These are phyloP conservation scores for Danaus chrysippus DNA, from an alignment of 2,888 invertebrate genomes.

Conservation along the genomic window DNA sequence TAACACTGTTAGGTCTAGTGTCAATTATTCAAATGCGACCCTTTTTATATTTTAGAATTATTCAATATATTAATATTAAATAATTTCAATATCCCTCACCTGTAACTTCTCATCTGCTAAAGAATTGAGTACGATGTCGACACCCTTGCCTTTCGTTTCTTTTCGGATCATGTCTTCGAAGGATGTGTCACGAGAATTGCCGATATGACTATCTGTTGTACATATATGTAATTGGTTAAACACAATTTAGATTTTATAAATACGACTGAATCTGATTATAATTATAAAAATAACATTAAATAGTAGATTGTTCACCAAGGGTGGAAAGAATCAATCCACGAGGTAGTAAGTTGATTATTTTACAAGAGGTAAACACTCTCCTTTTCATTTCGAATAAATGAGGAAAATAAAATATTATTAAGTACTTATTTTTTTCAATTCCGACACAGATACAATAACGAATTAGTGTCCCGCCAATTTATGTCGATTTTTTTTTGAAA, in stretches of 20 bases:
- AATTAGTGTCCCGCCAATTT: no score
- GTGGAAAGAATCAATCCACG: no score
- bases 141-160: slow-evolving; percentile 91
- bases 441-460: no score
- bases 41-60: background rate
- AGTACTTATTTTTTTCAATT: no score
- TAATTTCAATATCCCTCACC: slow-evolving; percentile 45
- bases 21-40: background rate
- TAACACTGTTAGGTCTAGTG: background rate
- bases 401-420: no score
- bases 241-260: background rate
- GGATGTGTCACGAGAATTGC: slow-evolving; percentile 90
- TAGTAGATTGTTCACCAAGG: no score
- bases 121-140: slow-evolving; percentile 94
- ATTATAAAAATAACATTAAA: no score
- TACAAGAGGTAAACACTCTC: no score
- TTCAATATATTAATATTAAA: slow-evolving; percentile 1
- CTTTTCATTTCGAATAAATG: no score
- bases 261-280: no score
- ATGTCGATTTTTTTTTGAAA: no score
- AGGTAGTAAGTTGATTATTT: no score
- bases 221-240: background rate
- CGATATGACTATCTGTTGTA: slow-evolving; percentile 82
- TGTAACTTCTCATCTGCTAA: slow-evolving; percentile 94
- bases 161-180: slow-evolving; percentile 92